A percentile compares a stretch with the other conserved stretches of the same genome.
Evolutionary conservation across 2,113 vertebrate species (phyloP).

Genomic region (Antechinus flavipes): DNA sequence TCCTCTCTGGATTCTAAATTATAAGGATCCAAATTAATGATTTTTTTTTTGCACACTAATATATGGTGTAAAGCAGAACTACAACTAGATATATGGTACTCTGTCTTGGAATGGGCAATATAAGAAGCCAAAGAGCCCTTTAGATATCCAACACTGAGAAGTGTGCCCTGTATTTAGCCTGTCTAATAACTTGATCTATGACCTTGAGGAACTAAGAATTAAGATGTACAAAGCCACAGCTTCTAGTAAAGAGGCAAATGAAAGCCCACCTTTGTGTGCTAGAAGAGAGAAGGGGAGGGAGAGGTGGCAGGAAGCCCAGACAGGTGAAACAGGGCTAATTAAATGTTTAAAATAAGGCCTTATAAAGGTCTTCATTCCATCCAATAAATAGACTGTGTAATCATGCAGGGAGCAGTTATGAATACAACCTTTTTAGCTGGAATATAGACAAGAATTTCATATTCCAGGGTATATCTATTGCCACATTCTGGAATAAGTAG

Average conservation of each 20-base stretch:
- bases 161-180: neutral
- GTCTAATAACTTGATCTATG: slow-evolving; percentile 24
- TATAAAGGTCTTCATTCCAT: slow-evolving; percentile 12
- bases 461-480: neutral
- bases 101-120: neutral
- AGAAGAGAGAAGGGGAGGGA: neutral
- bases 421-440: slow-evolving; percentile 19
- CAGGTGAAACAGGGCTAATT: slow-evolving; percentile 24
- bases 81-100: neutral
- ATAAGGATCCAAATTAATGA: neutral
- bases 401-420: slow-evolving; percentile 15
- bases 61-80: neutral
- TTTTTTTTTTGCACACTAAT: neutral
- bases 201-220: slow-evolving; percentile 12
- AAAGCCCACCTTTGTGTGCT: neutral
- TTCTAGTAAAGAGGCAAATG: neutral
- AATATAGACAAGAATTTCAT: neutral
- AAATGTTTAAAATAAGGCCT: slow-evolving; percentile 38
- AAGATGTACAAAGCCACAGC: slow-evolving; percentile 27
- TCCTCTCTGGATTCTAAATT: slow-evolving; percentile 35
- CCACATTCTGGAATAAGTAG: neutral
- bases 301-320: slow-evolving; percentile 15
- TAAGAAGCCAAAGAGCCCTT: neutral
- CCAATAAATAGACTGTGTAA: slow-evolving; percentile 47
- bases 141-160: neutral